phyloP scores from a whole-genome alignment of 2,888 invertebrate genomes.

The Agrochola lychnidis region DNA sequence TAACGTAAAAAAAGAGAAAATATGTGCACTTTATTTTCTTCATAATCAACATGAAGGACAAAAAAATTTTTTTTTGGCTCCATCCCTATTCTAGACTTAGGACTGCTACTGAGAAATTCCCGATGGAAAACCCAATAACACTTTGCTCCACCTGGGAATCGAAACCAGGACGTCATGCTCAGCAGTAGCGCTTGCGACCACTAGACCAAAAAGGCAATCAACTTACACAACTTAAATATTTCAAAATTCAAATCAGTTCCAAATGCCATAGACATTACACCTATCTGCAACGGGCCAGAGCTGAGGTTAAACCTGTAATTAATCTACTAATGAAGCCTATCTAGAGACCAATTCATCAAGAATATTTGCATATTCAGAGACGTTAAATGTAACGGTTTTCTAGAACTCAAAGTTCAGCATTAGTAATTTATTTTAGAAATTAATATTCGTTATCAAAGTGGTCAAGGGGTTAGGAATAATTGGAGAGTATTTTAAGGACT shows the following conservation, averaged over 20 bases:
- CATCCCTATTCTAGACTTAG: too few species aligned
- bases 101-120: too few species aligned
- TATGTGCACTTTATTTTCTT: too few species aligned
- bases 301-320: constrained; percentile 20
- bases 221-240: not conserved
- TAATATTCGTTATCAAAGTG: constrained; percentile 50
- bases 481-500: constrained; percentile 1
- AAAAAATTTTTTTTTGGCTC: too few species aligned
- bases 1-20: too few species aligned
- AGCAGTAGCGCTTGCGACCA: too few species aligned
- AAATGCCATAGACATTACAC: not conserved
- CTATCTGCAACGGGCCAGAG: constrained; percentile 5
- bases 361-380: constrained; percentile 51
- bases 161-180: too few species aligned
- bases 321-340: constrained; percentile 44
- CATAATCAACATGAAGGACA: too few species aligned
- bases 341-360: constrained; percentile 52
- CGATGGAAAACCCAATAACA: too few species aligned
- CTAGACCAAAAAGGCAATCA: too few species aligned
- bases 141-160: too few species aligned
- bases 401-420: constrained; percentile 36
- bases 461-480: constrained; percentile 19
- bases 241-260: not conserved
- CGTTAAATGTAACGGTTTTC: constrained; percentile 38
- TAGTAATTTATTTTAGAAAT: constrained; percentile 54